Base-by-base conservation (phyloP, 2,888 invertebrate genomes). In the Drosophila nigritarsus region DNA sequence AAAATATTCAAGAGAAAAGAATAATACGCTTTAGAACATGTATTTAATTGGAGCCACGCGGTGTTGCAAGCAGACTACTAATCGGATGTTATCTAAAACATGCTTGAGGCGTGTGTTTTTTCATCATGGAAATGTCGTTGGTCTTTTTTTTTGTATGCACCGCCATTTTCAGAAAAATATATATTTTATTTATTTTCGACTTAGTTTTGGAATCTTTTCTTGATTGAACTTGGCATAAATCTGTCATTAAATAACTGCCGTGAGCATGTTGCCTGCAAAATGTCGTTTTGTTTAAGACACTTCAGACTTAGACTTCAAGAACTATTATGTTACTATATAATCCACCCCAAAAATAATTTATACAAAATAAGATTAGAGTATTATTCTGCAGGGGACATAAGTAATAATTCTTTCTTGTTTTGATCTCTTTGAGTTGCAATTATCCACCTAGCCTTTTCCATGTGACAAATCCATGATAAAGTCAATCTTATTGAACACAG, bases 1-100 rank as follows among this genome's bases (percentile, higher is more conserved):
- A 83, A 56, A 88, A 80, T 76, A 83, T 78, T 89, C 69, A 73
- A 83, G 62, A 86, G 75, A 90, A 89, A 61, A 89, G 60, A 90
- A 78, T 70, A 80, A 27, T 66, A 80, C 54, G 59, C 54, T 63
- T 78, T 81, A 78, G 78, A 80, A 77, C 18, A 77, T 76, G 42
- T 60, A 58, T 64, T 40, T 15, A 56, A 18, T 7, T 50, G 49
- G n/a, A 45, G 11, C 18, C 29, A 27, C 53, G 42, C 18, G 36
- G 27, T 59, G 20, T 64, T 73, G 40, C 30, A 53, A 72, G 51
- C 51, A 71, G n/a, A 38, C 64, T 80, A 62, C 54, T 36, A 9
- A 38, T 45, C 34, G n/a, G 40, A n/a, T 13, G 15, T 13, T 24
- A 63, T 13, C 15, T 51, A 24, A 50, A 34, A 30, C 18, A 58